A percentile compares a stretch with the other conserved stretches of the same genome.
Conservation (phyloP, 2,113 vertebrate species). For the Sclerurus mexicanus region DNA sequence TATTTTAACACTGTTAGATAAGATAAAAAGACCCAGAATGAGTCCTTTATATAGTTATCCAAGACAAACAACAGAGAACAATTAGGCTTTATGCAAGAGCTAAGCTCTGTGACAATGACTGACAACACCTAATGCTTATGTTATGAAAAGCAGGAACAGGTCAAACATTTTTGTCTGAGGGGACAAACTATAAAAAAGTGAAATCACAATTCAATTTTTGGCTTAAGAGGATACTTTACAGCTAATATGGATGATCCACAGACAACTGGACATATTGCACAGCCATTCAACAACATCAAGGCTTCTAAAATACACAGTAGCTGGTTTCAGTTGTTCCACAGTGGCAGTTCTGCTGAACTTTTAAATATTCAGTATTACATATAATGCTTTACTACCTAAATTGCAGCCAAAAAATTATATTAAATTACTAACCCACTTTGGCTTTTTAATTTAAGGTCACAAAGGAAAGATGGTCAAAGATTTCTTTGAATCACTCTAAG, state of each 20-base stretch:
- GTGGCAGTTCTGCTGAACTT: background rate
- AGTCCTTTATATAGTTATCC: background rate
- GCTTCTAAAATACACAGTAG: background rate
- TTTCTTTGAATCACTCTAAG: background rate
- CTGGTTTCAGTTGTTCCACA: background rate
- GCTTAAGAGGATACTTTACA: background rate
- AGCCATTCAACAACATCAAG: background rate
- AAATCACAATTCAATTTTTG: background rate
- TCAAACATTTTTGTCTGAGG: background rate
- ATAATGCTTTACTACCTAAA: background rate
- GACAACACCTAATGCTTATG: background rate
- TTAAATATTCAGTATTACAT: background rate
- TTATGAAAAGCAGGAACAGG: background rate
- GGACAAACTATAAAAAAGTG: background rate
- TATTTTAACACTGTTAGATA: conserved; percentile 39
- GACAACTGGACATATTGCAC: background rate
- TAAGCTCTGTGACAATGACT: background rate
- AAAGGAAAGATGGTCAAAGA: background rate
- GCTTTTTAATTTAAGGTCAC: background rate
- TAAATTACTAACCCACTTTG: background rate
- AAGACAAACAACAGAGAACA: conserved; percentile 15
- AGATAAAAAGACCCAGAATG: background rate
- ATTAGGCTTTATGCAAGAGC: background rate
- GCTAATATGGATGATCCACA: background rate
- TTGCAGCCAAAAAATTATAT: background rate